Evolutionary conservation across 1,140 invertebrate species (phyloP), one percentile per base, ranked within the genome.

Genomic region (Pygmarrhopalites habei): DNA sequence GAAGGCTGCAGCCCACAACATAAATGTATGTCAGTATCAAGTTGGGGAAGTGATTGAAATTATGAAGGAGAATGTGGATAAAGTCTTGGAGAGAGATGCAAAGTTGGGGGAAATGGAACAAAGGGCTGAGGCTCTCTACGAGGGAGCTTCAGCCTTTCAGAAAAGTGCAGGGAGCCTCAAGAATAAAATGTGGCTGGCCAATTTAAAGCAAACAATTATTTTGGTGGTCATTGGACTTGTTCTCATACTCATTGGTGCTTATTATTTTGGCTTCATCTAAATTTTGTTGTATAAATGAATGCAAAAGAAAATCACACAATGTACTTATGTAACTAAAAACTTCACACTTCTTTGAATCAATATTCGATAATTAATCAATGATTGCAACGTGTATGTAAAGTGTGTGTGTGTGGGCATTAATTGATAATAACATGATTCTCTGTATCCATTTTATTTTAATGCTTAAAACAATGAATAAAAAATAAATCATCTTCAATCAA

Each of bases 21-120:
- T 58, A 14, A 21, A 15, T 4, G 55, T 58, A 10, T 10, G 29
- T 17, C 55, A 58, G 35, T 35, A 35, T 23, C 55, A 58, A 41
- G 55, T 58, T 15, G 55, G 39, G n/a, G 60, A 90, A 82, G 88
- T 90, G 72, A 87, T 90, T 68, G 91, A 92, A 76, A 95, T 95
- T 69, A 95, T 95, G 92, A 86, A 90, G 80, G 91, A 92, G 60
- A 96, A 96, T 77, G 92, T 96, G 56, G 93, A 96, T 74, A 97
- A 96, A 77, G 93, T 97, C 21, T 79, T 97, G 69, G 93, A 97
- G 77, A 83, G 94, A 75, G 94, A 97, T 86, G 86, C 90, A 75
- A 96, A 96, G 80, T 82, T 97, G 59, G 93, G 92, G 21, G 92
- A 96, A 79, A 80, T 97, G 65, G 93, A 96, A 73, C 90, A 96